Conservation (phyloP, 64 coral and sea anemone species). For the Actinia equina region DNA sequence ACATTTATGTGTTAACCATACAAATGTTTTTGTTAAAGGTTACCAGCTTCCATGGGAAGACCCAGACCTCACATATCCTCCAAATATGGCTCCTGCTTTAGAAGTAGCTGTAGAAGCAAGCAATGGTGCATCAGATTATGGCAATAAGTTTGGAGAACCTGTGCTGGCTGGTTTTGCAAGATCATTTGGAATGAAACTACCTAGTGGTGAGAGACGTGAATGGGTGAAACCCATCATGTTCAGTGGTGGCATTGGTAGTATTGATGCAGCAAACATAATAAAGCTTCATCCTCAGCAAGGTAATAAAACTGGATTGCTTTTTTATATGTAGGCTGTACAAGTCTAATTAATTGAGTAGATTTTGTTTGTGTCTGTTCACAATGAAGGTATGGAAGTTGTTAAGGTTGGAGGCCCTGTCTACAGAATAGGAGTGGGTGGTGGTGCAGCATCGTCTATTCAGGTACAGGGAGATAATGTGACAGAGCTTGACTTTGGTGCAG, state of each 20-base stretch:
- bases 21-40: constrained; percentile 25
- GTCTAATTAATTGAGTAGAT: background rate
- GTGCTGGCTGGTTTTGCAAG: constrained; percentile 93
- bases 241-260: constrained; percentile 84
- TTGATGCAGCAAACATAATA: constrained; percentile 56
- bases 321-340: background rate
- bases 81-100: constrained; percentile 83
- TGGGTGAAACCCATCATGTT: constrained; percentile 99
- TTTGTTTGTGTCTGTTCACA: background rate
- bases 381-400: constrained; percentile 85
- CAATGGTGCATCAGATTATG: constrained; percentile 96
- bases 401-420: constrained; percentile 95
- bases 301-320: constrained; percentile 1
- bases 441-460: constrained; percentile 91
- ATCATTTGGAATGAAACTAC: constrained; percentile 86
- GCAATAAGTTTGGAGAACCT: constrained; percentile 98
- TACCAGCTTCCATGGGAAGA: constrained; percentile 98
- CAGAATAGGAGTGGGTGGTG: constrained; percentile 94
- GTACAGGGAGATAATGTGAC: constrained; percentile 95
- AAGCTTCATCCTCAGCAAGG: constrained; percentile 78
- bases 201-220: constrained; percentile 74
- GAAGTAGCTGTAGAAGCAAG: constrained; percentile 90
- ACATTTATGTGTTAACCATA: too few relatives aligned
- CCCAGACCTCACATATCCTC: constrained; percentile 58
- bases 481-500: constrained; percentile 96